Evolutionary conservation across 2,113 vertebrate genomes (phyloP), one percentile per base, ranked within the genome.

Genomic region (Alces alces): DNA sequence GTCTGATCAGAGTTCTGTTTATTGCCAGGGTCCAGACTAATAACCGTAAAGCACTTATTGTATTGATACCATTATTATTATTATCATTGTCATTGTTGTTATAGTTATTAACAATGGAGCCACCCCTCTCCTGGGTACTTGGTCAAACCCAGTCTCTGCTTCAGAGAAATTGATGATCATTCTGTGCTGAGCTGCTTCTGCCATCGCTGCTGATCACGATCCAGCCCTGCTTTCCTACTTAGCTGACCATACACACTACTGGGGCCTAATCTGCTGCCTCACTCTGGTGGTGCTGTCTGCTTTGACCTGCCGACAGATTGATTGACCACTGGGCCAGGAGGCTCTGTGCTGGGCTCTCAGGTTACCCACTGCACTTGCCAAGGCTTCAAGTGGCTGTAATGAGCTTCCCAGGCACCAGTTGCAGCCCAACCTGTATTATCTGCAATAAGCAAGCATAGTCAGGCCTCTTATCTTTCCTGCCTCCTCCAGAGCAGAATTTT

Each of bases 401-500:
- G 96, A 97, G 90, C 98, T 98, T 98, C 93, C 96, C 97, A 84
- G 97, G 70, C 54, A 91, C 80, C 79, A 98, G 89, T 50, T 98
- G 94, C 33, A 96, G 60, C 52, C 36, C 73, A 97, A 96, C 36
- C 66, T 96, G 39, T 92, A 95, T 97, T 97, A 7, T 43, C 96
- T 91, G 57, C 33, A 97, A 47, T 82, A 58, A 86, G 70, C 61
- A 86, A 60, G 43, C 79, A 57, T 16, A 91, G 79, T 45, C 43
- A 28, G 60, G 3, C 0, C 52, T 92, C 80, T 92, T 91, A n/a
- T 76, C 73, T 89, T 82, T 45, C 21, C 82, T 96, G 87, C 73
- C 23, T 92, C 28, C 0, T 39, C 0, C 2, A 76, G 82, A 85
- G 36, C 85, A 95, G 91, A 93, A 27, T 52, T 70, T 95, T 66